Base-by-base conservation (phyloP, 2,113 vertebrate species). In the Zosterops borbonicus region DNA sequence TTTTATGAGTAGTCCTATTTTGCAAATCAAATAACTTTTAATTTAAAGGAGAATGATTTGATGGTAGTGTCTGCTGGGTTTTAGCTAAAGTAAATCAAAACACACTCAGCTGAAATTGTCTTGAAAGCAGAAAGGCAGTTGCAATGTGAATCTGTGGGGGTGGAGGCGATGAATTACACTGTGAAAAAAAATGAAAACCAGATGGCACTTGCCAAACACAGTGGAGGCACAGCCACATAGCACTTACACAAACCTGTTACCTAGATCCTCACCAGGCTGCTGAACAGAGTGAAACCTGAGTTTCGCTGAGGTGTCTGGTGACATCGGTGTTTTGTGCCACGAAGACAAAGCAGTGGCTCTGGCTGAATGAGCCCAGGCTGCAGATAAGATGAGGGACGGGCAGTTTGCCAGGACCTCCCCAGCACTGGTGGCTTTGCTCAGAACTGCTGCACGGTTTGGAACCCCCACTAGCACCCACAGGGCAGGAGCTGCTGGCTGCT, bases 201-300 rank as follows among this genome's bases (percentile, higher is more conserved):
- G 97, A 98, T 98, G 97, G 97, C 63, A 29, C 90, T 96, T 97
- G 97, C 97, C 97, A 96, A 95, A 90, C 87, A n/a, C 2, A 75
- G 79, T 31, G 63, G 84, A 95, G 96, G 91, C 95, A 88, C 63
- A 95, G 83, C 91, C 91, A 69, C 77, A 58, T 6, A 77, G 86
- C n/a, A 87, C 83, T 27, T 92, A 58, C 11, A 59, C 88, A 95
- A 69, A 82, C 94, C 52, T 91, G 95, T 87, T 97, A 95, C 97
- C 96, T 87, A 58, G 59, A 74, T 65, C 92, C 55, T 81, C 59
- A 25, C 47, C 69, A 83, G 84, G 46, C 63, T 86, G 65, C 90
- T 75, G 74, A 87, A 76, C 42, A 8, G 56, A 56, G 50, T 3
- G 25, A 75, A 49, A 53, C 24, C 12, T 6, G 21, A 42, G 85